Evolutionary conservation across 2,113 vertebrate genomes (phyloP).

Genomic region (Fregetta grallaria): DNA sequence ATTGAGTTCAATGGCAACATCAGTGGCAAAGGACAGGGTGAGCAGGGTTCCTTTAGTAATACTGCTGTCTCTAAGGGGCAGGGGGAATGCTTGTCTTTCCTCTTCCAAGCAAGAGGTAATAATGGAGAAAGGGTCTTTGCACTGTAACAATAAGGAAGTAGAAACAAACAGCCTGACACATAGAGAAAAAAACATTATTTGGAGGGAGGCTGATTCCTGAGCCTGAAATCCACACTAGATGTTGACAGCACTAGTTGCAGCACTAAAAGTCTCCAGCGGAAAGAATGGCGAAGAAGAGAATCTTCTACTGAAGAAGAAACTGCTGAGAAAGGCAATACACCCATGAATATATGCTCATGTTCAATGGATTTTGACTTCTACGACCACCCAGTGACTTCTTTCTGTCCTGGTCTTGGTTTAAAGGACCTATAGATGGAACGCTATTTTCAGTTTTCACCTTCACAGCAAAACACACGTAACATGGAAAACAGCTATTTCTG

Average conservation of each 20-base stretch:
- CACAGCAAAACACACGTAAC: background rate
- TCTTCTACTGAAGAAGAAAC: background rate
- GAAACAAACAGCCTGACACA: background rate
- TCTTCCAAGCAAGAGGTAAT: background rate
- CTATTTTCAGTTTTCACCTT: background rate
- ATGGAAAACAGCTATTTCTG: background rate
- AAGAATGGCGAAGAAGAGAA: background rate
- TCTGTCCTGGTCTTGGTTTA: background rate
- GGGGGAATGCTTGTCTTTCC: background rate
- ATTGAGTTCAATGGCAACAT: background rate
- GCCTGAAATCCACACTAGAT: background rate
- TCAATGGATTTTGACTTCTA: background rate
- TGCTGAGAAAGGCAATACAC: background rate
- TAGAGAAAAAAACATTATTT: background rate
- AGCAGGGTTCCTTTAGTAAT: background rate
- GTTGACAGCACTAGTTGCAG: background rate
- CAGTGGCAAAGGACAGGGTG: background rate
- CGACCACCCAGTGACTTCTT: background rate
- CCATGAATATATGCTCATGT: background rate
- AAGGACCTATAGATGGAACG: background rate
- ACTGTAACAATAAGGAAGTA: background rate
- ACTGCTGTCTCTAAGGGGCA: accelerated
- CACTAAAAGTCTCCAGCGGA: background rate
- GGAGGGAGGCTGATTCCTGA: background rate
- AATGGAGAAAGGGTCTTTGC: background rate